Evolutionary conservation across 2,797 vertebrate species (phyloP).

Genomic region (Pteronotus mesoamericanus): DNA sequence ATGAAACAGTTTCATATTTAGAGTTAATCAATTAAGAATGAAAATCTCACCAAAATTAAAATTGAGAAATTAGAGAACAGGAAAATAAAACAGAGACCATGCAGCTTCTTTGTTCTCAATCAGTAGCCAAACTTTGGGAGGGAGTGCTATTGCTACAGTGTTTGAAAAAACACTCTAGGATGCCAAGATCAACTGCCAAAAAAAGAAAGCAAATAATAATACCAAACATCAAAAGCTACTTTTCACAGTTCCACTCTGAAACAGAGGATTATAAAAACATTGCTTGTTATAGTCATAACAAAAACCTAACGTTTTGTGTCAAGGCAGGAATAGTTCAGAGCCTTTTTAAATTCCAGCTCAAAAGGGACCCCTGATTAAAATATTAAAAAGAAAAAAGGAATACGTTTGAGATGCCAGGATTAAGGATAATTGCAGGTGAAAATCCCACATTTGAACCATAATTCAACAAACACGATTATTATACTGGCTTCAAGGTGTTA

Average conservation of each 20-base stretch:
- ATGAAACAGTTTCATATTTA: not conserved
- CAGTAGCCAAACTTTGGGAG: not conserved
- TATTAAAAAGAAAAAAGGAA: slow-evolving; percentile 33
- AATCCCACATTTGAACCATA: not conserved
- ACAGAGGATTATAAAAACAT: slow-evolving; percentile 37
- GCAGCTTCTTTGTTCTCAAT: not conserved
- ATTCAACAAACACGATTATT: slow-evolving; percentile 33
- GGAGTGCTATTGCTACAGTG: not conserved
- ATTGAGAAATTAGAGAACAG: not conserved
- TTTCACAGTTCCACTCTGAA: slow-evolving; percentile 24
- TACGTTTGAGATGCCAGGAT: not conserved
- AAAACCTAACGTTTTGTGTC: not conserved
- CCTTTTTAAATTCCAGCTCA: slow-evolving; percentile 11
- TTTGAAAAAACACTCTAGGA: not conserved
- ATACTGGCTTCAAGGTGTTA: not conserved
- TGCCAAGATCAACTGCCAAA: slow-evolving; percentile 39
- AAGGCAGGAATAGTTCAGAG: slow-evolving; percentile 12
- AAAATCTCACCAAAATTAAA: not conserved
- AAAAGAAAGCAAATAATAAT: slow-evolving; percentile 57
- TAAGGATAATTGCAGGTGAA: slow-evolving; percentile 32
- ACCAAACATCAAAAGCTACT: slow-evolving; percentile 34
- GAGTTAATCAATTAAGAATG: not conserved
- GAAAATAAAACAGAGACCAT: not conserved
- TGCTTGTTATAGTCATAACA: slow-evolving; percentile 1
- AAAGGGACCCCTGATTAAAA: slow-evolving; percentile 37